Base-by-base conservation (phyloP, 2,113 vertebrate species). In the Pagrus major region DNA sequence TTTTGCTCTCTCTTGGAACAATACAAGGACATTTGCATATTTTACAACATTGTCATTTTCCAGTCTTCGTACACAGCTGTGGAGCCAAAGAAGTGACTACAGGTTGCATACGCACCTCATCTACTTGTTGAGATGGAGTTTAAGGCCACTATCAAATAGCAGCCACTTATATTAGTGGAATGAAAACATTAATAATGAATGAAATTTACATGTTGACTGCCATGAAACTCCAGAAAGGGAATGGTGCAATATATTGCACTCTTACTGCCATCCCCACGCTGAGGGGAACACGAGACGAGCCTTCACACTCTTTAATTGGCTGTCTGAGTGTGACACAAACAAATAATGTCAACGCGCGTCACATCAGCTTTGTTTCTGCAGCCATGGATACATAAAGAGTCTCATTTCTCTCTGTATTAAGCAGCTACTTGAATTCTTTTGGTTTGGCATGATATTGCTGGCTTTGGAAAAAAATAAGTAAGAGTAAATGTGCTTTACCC, bases 241-340 rank as follows among this genome's bases (percentile, higher is more conserved):
- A 51, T 60, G 55, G 23, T 69, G 75, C 65, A 69, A 70, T 42
- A 54, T 33, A 42, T 42, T 69, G 41, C 51, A 39, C 41, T 23
- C 18, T 1, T 52, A 33, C 61, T 61, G 54, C 27, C 63, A 44
- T 33, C 49, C 11, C 18, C 55, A 55, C 37, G 55, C 23, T 33
- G 27, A 4, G 31, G n/a, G n/a, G 14, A 67, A 61, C 67, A 39
- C 15, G n/a, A 2, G n/a, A n/a, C n/a, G n/a, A 27, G 5, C 39
- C 21, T 20, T 25, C 44, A 63, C 37, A 12, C 37, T 37, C 63
- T 74, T 69, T 55, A 49, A 70, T 71, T 44, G 71, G 37, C 42
- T 6, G 11, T 16, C 55, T 52, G 49, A 23, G 4, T 44, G 37
- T 54, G 72, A 54, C 25, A 23, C 20, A 10, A 39, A 14, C 5